Evolutionary conservation across 2,797 vertebrate genomes (phyloP).

Genomic region (Bovichtus variegatus): DNA sequence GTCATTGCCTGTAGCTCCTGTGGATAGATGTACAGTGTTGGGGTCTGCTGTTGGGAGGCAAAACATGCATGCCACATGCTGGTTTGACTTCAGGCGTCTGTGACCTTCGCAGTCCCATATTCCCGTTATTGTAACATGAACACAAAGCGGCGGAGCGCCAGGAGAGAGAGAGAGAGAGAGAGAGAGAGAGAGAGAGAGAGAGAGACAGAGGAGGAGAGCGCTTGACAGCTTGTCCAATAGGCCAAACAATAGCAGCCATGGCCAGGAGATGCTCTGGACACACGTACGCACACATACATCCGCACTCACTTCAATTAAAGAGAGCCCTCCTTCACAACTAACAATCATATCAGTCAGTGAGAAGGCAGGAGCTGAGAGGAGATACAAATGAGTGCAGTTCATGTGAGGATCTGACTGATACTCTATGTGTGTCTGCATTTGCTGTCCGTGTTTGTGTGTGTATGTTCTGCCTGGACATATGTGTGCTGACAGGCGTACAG

Average conservation of each 20-base stretch:
- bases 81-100: slow-evolving; percentile 68
- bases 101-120: slow-evolving; percentile 86
- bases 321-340: slow-evolving; percentile 78
- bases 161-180: slow-evolving; percentile 45
- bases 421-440: slow-evolving; percentile 33
- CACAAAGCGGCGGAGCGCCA: slow-evolving; percentile 78
- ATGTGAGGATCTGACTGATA: slow-evolving; percentile 71
- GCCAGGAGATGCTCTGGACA: slow-evolving; percentile 85
- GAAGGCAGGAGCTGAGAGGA: slow-evolving; percentile 72
- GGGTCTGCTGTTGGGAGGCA: slow-evolving; percentile 68
- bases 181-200: slow-evolving; percentile 39
- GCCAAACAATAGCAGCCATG: slow-evolving; percentile 87
- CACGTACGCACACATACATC: slow-evolving; percentile 35
- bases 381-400: slow-evolving; percentile 67
- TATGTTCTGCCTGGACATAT: slow-evolving; percentile 43
- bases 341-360: slow-evolving; percentile 83
- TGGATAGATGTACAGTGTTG: slow-evolving; percentile 66
- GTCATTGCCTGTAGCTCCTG: slow-evolving; percentile 60
- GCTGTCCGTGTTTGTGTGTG: background rate
- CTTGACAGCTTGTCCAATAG: slow-evolving; percentile 85
- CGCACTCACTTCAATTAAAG: slow-evolving; percentile 83
- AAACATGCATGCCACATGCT: slow-evolving; percentile 55
- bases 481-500: slow-evolving; percentile 67
- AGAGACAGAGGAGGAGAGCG: slow-evolving; percentile 42
- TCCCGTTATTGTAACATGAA: slow-evolving; percentile 85